Evolutionary conservation across 2,888 invertebrate species (phyloP), one percentile per base, ranked within the genome.

Genomic region (Sarcophaga subvicina): DNA sequence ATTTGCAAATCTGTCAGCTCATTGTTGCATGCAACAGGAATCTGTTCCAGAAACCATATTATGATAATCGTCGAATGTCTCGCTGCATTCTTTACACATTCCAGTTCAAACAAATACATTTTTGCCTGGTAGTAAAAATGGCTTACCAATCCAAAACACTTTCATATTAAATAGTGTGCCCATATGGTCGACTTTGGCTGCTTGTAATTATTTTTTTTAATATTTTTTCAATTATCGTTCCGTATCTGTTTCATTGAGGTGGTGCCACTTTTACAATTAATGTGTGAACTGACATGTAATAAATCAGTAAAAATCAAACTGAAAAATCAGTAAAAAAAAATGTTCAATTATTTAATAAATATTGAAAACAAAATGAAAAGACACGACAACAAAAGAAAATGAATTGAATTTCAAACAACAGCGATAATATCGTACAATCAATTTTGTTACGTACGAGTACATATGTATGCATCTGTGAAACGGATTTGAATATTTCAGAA

Each of bases 241-340:
- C 4, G 17, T 54, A 54, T 22, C 11, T 22, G 25, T 11, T 71
- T 27, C 11, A 54, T 17, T 73, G 8, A 63, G 47, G 47, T 73
- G 62, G 47, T 73, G 62, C 64, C 49, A 76, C 49, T 76, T 64
- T 64, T 49, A 54, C 64, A 27, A 64, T 64, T 64, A 70, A 77
- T 82, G 76, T 77, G 76, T 82, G 76, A 77, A 76, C 70, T 76
- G 59, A 73, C 49, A 69, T 73, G 73, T 70, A 69, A 83, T 83
- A 73, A 83, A 79, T 83, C 78, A 80, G 25, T 12, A 62, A 11
- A 54, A 62, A 14, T 20, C 4, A 27, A 60, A 64, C 0, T 49
- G 14, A 49, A 49, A 49, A 49, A 14, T 49, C 14, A 37, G 37
- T 10, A 20, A 47, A 49, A 25, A 47, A 47, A 14, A 12, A 54